Evolutionary conservation across 2,888 invertebrate species (phyloP), one percentile per base, ranked within the genome.

Genomic region (Drosophila quinaria): DNA sequence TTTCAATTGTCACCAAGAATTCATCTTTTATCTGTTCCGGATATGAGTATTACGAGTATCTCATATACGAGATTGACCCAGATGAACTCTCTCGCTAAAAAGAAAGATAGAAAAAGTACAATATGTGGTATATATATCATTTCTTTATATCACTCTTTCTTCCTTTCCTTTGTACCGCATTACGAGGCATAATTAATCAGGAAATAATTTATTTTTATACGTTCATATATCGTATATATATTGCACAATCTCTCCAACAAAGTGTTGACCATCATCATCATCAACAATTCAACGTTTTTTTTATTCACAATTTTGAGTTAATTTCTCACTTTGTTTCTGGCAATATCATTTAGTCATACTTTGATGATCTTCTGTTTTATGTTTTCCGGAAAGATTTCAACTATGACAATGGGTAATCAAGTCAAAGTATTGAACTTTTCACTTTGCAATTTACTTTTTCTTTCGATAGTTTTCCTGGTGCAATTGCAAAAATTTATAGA

Each of bases 181-280:
- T 70, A 55, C 76, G 19, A 19, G 51, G 64, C 81, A 78, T 44
- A 75, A 87, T 87, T 81, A 87, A 87, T 89, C 88, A 81, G 90
- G 90, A 84, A 89, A 89, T 78, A 67, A 72, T 74, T 78, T 74
- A 66, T 81, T 66, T 80, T 71, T 67, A 72, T 35, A 59, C 52
- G 22, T 63, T 46, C 50, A 44, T 56, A 37, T 49, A n/a, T 22
- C 47, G 19, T 33, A 50, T n/a, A 44, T 56, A 29, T 50, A 64
- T 70, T 71, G 50, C 63, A 64, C 50, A 79, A 64, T 77, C 60
- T 41, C n/a, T 0, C 9, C 4, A 41, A 33, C 44, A 54, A 60
- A 61, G 6, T 61, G 74, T 51, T 58, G 59, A 39, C 52, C 58
- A 63, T 47, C 55, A 42, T 41, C 42, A 29, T 46, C 31, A 39